Base-by-base conservation (phyloP, 2,888 invertebrate species). In the Agrochola litura region DNA sequence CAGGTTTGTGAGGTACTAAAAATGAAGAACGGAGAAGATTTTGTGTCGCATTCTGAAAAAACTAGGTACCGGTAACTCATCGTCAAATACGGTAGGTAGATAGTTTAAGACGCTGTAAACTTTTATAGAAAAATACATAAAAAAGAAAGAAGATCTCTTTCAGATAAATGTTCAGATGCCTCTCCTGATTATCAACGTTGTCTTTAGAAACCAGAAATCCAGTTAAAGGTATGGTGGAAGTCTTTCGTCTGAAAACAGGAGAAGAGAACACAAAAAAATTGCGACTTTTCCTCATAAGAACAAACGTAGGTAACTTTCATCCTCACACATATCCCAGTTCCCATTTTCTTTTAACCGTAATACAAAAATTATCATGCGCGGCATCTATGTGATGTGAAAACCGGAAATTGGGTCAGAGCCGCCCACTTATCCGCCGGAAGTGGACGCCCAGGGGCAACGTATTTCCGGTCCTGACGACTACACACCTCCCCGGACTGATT, bases 381-480 rank as follows among this genome's bases (percentile, higher is more conserved):
- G 82, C 90, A 94, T 95, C 94, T 94, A 92, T 94, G 95, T 93
- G 94, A 95, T 94, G 94, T 95, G 93, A 91, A 92, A 91, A 94
- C 93, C 96, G 96, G 96, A 96, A 95, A 96, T 95, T 95, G 95
- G 95, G 94, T 94, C 94, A 95, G 93, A 94, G 92, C 88, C 89
- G 89, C 89, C 91, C 95, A 94, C 94, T 95, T 94, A 94, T 92
- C 93, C 90, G 83, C 91, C 94, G 95, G 95, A 95, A 93, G 94
- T 92, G 93, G 93, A 91, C 92, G 94, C 94, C 94, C 93, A 91
- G 92, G 92, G 93, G 94, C 95, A 89, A 91, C 94, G 92, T 94
- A 95, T 95, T 95, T 95, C 96, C 95, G 94, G 89, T 91, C 90
- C 91, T 94, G 95, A 92, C 94, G 91, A 88, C 90, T 89, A 91